These are phyloP conservation scores for Clitarchus hookeri DNA, from an alignment of 2,888 invertebrate species.

Conservation along the genomic window DNA sequence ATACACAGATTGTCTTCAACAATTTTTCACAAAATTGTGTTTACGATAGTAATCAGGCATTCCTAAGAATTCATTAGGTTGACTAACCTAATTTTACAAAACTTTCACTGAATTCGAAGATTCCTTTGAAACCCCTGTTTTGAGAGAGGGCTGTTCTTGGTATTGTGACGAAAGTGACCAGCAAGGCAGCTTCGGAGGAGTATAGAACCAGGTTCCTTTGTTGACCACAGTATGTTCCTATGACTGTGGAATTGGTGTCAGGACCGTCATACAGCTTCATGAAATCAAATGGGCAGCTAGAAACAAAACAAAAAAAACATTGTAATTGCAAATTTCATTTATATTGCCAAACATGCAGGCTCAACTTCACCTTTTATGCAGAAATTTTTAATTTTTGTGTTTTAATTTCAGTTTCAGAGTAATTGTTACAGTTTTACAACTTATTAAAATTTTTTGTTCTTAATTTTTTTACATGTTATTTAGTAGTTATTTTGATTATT, in stretches of 20 bases:
- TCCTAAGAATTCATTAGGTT: not conserved
- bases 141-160: slow-evolving; percentile 91
- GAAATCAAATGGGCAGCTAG: slow-evolving; percentile 97
- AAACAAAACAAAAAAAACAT: slow-evolving; percentile 46
- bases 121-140: slow-evolving; percentile 97
- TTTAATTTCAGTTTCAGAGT: too few relatives aligned
- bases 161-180: slow-evolving; percentile 90
- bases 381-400: too few relatives aligned
- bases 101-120: slow-evolving; percentile 97
- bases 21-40: not conserved
- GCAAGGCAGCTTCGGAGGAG: slow-evolving; percentile 88
- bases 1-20: too few relatives aligned
- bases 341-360: too few relatives aligned
- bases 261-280: slow-evolving; percentile 96
- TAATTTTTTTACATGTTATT: too few relatives aligned
- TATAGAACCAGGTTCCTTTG: slow-evolving; percentile 94
- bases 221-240: slow-evolving; percentile 97
- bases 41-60: not conserved
- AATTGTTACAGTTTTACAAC: too few relatives aligned
- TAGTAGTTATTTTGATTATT: too few relatives aligned
- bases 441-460: too few relatives aligned
- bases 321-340: too few relatives aligned
- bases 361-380: too few relatives aligned
- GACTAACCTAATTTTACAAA: slow-evolving; percentile 95
- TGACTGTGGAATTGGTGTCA: slow-evolving; percentile 84